Base-by-base conservation (phyloP, 2,113 vertebrate species). In the Scatophagus argus region DNA sequence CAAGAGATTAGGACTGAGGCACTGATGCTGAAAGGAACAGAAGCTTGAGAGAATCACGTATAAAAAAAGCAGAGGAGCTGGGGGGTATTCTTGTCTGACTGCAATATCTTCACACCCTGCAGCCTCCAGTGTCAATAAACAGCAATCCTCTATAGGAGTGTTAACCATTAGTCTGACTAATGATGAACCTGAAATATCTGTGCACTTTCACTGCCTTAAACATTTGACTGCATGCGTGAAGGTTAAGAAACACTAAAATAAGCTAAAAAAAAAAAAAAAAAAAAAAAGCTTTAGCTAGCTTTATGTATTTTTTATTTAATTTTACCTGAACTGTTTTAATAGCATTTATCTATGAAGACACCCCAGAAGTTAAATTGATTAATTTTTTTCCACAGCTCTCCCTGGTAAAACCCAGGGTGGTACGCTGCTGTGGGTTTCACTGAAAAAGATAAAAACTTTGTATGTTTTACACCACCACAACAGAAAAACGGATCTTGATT, bases 91-190 rank as follows among this genome's bases (percentile, higher is more conserved):
- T 67, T 74, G 71, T 86, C 81, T 82, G 77, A 55, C 82, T 87
- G 83, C 84, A 89, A 86, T 88, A 90, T 86, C 74, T 85, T 82
- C 67, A 59, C 81, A 60, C 39, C 83, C 83, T 85, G 72, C 81
- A 79, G 81, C 58, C 65, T 62, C 58, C 64, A 1, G 12, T 62
- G 81, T 74, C 77, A 84, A 79, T 80, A 84, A 84, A 83, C 72
- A 79, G 46, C 59, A 79, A 71, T 44, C 56, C 36, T 58, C 68
- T 41, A 63, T 60, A 56, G 71, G 59, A 83, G 63, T 63, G 49
- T 52, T 79, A 77, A 72, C 55, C 3, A 84, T 74, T 39, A 66
- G 27, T 64, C 63, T 61, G 72, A 63, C 74, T 86, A 79, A 90
- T 82, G 64, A 81, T 68, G 54, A 69, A 69, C 44, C 27, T 62